Conservation (phyloP, 2,797 vertebrate genomes). For the Varecia variegata region DNA sequence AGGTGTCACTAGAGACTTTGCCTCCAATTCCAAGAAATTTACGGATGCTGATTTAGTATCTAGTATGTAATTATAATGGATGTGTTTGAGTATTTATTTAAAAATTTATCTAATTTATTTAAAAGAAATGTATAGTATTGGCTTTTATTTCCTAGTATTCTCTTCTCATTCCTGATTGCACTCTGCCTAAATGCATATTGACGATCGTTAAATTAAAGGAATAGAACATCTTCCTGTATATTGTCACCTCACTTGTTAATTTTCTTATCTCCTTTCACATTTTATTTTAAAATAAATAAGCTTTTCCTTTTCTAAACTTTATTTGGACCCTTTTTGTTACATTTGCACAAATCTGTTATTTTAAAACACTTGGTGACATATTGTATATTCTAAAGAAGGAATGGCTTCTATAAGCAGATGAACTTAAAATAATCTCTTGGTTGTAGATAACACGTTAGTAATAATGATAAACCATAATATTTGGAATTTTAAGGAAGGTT, state of each 20-base stretch:
- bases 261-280: conserved; percentile 4
- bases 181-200: conserved; percentile 19
- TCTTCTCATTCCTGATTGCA: conserved; percentile 4
- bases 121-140: neutral
- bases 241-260: neutral
- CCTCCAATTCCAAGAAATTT: neutral
- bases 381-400: neutral
- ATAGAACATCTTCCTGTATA: neutral
- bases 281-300: conserved; percentile 23
- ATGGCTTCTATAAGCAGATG: neutral
- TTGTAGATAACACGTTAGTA: neutral
- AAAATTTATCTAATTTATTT: neutral
- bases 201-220: conserved; percentile 1
- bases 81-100: neutral
- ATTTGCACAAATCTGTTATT: conserved; percentile 2
- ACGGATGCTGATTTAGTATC: neutral
- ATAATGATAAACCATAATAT: neutral
- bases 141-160: neutral
- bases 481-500: neutral
- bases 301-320: neutral
- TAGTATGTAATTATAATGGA: neutral
- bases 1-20: neutral
- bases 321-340: neutral
- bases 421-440: neutral
- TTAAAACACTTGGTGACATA: neutral